phyloP scores from a whole-genome alignment of 2,888 invertebrate species.

The Brenthis hecate region DNA sequence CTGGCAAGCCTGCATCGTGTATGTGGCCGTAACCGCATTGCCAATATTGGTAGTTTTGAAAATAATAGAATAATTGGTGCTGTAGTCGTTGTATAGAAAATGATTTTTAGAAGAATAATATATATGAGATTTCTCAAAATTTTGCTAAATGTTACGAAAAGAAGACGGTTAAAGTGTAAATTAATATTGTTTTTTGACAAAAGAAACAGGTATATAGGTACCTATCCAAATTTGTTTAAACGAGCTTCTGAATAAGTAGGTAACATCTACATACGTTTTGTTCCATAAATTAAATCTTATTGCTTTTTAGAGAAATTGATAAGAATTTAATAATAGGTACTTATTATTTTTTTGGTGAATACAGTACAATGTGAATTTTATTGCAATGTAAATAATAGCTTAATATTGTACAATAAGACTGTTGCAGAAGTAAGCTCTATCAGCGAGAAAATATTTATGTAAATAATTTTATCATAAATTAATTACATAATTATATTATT shows the following conservation, averaged over 20 bases:
- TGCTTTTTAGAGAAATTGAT: not conserved
- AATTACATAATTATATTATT: not conserved
- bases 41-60: constrained; percentile 21
- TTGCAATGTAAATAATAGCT: constrained; percentile 28
- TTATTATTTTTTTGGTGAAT: not conserved
- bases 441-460: not conserved
- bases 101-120: not conserved
- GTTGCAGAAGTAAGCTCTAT: not conserved
- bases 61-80: constrained; percentile 36
- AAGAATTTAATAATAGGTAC: not conserved
- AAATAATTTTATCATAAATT: constrained; percentile 7
- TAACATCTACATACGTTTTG: no score
- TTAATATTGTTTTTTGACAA: no score
- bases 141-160: no score
- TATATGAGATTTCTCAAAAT: constrained; percentile 2
- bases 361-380: not conserved
- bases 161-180: no score
- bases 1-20: constrained; percentile 32
- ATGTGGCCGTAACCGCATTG: constrained; percentile 28
- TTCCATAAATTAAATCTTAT: not conserved
- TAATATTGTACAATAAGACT: constrained; percentile 15
- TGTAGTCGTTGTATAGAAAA: constrained; percentile 28
- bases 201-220: no score
- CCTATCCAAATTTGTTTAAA: no score
- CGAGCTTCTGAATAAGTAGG: no score